Evolutionary conservation across 2,888 invertebrate genomes (phyloP).

Genomic region (Volucella zonaria): DNA sequence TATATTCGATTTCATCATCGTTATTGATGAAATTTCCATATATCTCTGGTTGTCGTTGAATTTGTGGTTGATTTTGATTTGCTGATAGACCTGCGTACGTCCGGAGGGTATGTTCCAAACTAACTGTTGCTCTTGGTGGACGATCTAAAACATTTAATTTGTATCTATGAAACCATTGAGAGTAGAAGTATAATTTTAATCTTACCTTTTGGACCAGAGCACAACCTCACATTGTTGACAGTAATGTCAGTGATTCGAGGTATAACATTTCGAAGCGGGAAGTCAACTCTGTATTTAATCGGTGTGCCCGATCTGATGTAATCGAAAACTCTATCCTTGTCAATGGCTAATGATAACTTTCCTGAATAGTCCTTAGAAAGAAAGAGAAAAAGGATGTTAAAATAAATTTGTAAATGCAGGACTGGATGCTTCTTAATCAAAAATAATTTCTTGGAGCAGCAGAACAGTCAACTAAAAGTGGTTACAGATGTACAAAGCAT

Average conservation of each 20-base stretch:
- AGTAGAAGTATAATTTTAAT: too few relatives aligned
- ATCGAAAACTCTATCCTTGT: slow-evolving; percentile 73
- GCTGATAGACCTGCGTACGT: slow-evolving; percentile 7
- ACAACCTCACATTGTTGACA: slow-evolving; percentile 84
- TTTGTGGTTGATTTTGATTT: not conserved
- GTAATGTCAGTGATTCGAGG: slow-evolving; percentile 85
- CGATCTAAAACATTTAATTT: slow-evolving; percentile 82
- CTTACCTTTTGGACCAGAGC: slow-evolving; percentile 81
- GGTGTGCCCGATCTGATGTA: slow-evolving; percentile 78
- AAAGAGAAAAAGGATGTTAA: not conserved
- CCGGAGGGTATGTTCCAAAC: slow-evolving; percentile 75
- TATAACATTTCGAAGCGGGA: slow-evolving; percentile 84
- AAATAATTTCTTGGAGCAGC: too few relatives aligned
- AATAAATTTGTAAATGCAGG: too few relatives aligned
- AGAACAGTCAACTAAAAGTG: too few relatives aligned
- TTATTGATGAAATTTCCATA: not conserved
- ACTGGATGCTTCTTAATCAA: too few relatives aligned
- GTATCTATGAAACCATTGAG: slow-evolving; percentile 40
- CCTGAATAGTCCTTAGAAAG: slow-evolving; percentile 76
- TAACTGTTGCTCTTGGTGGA: slow-evolving; percentile 75
- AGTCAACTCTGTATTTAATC: slow-evolving; percentile 84
- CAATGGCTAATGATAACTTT: slow-evolving; percentile 74
- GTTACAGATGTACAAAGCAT: too few relatives aligned
- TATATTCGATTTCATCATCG: not conserved
- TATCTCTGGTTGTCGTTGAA: slow-evolving; percentile 66